phyloP scores from a whole-genome alignment of 37 sponge, comb jelly and placozoan genomes.

The Geodia barretti region DNA sequence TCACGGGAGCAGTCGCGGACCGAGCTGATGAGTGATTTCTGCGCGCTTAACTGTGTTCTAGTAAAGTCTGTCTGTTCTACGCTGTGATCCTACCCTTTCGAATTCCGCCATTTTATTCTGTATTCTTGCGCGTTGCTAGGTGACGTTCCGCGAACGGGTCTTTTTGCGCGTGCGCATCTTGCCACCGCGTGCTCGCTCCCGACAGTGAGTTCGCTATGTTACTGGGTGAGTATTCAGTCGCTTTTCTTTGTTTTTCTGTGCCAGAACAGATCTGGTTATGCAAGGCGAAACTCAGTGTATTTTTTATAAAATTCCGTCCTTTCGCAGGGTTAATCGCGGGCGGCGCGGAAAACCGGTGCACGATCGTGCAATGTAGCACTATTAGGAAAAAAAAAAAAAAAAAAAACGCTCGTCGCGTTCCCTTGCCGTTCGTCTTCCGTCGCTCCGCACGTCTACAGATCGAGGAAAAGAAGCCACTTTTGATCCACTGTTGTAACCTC shows the following conservation, averaged over 20 bases:
- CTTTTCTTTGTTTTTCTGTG: too few species aligned
- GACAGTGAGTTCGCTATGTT: not conserved
- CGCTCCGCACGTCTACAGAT: not conserved
- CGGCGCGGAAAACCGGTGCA: not conserved
- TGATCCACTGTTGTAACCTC: too few species aligned
- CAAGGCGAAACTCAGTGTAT: not conserved
- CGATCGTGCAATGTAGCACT: not conserved
- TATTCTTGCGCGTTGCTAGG: not conserved
- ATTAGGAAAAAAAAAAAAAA: too few species aligned
- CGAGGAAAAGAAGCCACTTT: too few species aligned
- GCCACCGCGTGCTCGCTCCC: not conserved
- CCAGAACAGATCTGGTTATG: not conserved
- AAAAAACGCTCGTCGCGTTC: not conserved
- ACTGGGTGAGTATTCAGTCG: too few species aligned
- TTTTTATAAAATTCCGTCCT: not conserved
- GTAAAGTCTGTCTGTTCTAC: too few species aligned
- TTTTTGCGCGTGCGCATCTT: conserved; percentile 72
- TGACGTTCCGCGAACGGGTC: not conserved
- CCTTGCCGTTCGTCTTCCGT: not conserved
- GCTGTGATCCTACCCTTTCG: too few species aligned
- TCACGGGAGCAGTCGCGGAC: not conserved
- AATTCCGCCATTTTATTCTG: not conserved
- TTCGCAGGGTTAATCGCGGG: not conserved
- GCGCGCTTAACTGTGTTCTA: too few species aligned
- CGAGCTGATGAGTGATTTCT: not conserved